These are phyloP conservation scores for Takifugu flavidus DNA, from an alignment of 2,113 vertebrate genomes.

Conservation along the genomic window DNA sequence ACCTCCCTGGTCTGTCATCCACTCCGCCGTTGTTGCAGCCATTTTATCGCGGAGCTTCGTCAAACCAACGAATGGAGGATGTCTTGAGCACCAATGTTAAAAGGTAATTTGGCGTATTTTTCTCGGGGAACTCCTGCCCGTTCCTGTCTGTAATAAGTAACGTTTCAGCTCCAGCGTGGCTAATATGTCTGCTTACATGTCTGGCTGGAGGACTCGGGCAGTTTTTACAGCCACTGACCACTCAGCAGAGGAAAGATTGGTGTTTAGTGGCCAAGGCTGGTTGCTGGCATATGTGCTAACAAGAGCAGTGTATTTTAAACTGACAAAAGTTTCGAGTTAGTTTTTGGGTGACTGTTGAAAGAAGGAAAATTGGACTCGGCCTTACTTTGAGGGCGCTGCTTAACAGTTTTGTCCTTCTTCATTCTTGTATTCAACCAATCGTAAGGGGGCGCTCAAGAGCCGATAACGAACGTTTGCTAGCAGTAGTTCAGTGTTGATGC, in stretches of 20 bases:
- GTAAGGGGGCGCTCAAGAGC: constrained; percentile 53
- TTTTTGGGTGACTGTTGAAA: too few species aligned
- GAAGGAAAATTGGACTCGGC: neutral
- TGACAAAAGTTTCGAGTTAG: constrained; percentile 35
- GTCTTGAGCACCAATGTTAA: constrained; percentile 42
- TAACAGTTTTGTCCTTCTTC: neutral
- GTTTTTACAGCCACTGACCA: neutral
- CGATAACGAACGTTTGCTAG: too few species aligned
- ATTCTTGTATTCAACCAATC: neutral
- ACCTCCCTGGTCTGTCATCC: constrained; percentile 43
- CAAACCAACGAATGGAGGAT: constrained; percentile 47
- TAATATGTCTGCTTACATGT: neutral
- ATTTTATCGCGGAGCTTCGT: constrained; percentile 65
- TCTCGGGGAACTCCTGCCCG: too few species aligned
- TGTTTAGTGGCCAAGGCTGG: constrained; percentile 17
- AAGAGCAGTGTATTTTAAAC: constrained; percentile 27
- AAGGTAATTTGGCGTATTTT: constrained; percentile 46
- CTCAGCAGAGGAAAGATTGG: constrained; percentile 26
- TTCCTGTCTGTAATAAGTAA: neutral
- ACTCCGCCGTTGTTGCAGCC: constrained; percentile 64
- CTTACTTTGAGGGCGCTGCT: neutral
- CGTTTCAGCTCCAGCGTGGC: neutral
- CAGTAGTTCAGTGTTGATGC: too few species aligned
- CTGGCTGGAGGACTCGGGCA: constrained; percentile 13
- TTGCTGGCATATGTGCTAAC: constrained; percentile 31